phyloP scores from a whole-genome alignment of 2,113 vertebrate species.

The Hyperoodon ampullatus region DNA sequence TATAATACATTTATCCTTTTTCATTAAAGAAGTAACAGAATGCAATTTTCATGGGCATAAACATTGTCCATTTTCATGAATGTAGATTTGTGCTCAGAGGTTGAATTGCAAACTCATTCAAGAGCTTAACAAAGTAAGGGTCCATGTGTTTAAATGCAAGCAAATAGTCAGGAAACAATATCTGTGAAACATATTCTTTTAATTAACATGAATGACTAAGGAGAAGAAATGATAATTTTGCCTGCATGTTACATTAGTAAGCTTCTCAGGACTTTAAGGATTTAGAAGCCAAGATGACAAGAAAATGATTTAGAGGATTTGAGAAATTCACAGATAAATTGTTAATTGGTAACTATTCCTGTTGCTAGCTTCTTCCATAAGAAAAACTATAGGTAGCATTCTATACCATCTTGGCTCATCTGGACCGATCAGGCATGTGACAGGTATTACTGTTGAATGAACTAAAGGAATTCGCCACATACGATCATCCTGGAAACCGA shows the following conservation, averaged over 20 bases:
- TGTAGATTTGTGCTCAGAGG: conserved; percentile 1
- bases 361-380: not conserved
- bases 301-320: conserved; percentile 21
- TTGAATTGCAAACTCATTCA: conserved; percentile 31
- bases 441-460: not conserved
- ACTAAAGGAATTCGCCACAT: not conserved
- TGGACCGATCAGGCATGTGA: not conserved
- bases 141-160: not conserved
- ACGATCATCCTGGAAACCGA: not conserved
- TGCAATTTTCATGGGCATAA: not conserved
- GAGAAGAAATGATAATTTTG: conserved; percentile 27
- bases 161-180: not conserved
- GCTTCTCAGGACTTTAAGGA: not conserved
- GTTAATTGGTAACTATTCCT: not conserved
- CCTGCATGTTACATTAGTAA: not conserved
- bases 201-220: not conserved
- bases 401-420: not conserved
- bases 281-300: conserved; percentile 31
- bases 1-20: not conserved
- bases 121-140: conserved; percentile 6
- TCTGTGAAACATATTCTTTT: conserved; percentile 25
- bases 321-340: conserved; percentile 27
- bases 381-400: not conserved
- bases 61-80: conserved; percentile 5
- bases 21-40: conserved; percentile 37